Evolutionary conservation across 2,113 vertebrate genomes (phyloP).

Genomic region (Serinus canaria): DNA sequence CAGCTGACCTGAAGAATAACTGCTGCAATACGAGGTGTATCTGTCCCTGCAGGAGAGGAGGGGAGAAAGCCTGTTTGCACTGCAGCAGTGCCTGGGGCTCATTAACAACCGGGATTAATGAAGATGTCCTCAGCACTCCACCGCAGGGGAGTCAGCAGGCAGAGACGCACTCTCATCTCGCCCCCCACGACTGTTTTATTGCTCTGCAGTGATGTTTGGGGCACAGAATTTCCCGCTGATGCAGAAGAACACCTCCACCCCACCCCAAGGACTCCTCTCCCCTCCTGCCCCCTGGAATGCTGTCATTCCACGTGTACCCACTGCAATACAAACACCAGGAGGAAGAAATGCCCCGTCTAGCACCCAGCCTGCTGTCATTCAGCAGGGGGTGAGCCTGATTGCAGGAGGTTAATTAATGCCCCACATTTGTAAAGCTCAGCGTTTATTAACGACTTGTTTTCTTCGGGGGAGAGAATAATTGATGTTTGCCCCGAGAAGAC

Average conservation of each 20-base stretch:
- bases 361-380: background rate
- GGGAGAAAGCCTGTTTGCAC: background rate
- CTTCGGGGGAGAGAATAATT: background rate
- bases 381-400: background rate
- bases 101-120: conserved; percentile 25
- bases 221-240: background rate
- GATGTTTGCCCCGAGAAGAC: background rate
- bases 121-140: background rate
- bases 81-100: background rate
- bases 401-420: background rate
- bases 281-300: background rate
- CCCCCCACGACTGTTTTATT: background rate
- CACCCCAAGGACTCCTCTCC: background rate
- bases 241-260: background rate
- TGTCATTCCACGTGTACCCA: background rate
- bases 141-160: background rate
- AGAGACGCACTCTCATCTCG: background rate
- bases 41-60: background rate
- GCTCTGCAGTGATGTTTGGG: background rate
- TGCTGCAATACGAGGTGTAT: background rate
- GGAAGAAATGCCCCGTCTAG: background rate
- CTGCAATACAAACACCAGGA: fast-evolving
- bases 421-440: background rate
- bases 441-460: background rate
- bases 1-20: background rate